Evolutionary conservation across 2,113 vertebrate species (phyloP).

Genomic region (Halcyon malimbica): DNA sequence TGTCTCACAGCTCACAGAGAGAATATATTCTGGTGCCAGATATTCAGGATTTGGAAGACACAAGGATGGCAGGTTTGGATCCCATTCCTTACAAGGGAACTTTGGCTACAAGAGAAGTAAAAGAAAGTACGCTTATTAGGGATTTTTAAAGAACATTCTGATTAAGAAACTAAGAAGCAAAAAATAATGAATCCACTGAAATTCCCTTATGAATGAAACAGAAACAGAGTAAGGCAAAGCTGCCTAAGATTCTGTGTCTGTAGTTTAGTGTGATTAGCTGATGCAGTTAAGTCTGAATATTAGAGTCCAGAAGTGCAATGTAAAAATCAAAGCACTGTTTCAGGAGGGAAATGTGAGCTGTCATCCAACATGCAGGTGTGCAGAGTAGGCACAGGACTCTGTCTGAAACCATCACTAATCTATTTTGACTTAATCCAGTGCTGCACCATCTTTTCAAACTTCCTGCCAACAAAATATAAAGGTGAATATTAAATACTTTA

Average conservation of each 20-base stretch:
- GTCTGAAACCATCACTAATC: neutral
- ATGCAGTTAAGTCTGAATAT: neutral
- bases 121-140: neutral
- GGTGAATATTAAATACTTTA: neutral
- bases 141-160: neutral
- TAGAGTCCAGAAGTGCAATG: neutral
- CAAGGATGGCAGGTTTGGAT: conserved; percentile 93
- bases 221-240: neutral
- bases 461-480: neutral
- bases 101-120: conserved; percentile 79
- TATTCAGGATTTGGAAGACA: conserved; percentile 98
- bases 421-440: neutral
- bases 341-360: neutral
- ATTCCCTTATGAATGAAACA: neutral
- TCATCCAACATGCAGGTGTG: neutral
- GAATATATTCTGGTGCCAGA: conserved; percentile 96
- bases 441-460: neutral
- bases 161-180: neutral
- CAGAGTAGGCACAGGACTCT: neutral
- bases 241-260: neutral
- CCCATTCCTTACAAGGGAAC: conserved; percentile 97
- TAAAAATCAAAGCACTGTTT: neutral
- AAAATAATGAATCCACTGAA: conserved; percentile 8
- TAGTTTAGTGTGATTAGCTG: neutral
- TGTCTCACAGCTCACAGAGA: conserved; percentile 96